Evolutionary conservation across 2,113 vertebrate genomes (phyloP).

Genomic region (Hirundichthys speculiger): DNA sequence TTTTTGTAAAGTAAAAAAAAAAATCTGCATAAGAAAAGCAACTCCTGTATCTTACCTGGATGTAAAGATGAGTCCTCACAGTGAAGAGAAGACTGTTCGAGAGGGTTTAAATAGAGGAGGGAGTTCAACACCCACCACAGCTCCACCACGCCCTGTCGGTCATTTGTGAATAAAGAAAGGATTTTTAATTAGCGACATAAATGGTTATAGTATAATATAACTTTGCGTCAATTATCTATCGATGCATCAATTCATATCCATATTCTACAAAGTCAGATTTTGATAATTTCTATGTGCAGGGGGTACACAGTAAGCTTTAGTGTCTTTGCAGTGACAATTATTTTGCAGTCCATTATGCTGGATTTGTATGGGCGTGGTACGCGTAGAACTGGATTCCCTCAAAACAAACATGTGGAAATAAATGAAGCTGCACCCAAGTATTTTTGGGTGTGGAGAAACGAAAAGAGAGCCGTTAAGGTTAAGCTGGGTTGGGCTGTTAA

Average conservation of each 20-base stretch:
- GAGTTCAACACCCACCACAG: neutral
- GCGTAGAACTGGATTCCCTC: neutral
- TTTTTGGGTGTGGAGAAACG: neutral
- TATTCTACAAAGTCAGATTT: neutral
- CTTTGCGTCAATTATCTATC: neutral
- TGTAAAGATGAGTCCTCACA: neutral
- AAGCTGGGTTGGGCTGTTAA: neutral
- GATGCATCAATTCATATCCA: neutral
- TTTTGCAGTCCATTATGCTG: neutral
- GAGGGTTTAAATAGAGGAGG: neutral
- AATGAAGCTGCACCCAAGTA: neutral
- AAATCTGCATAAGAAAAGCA: too few species aligned
- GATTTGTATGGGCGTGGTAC: neutral
- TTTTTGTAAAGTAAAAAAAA: neutral
- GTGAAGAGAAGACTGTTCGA: neutral
- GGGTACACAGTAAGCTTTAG: too few species aligned
- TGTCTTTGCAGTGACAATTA: neutral
- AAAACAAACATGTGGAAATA: neutral
- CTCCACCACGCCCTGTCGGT: neutral
- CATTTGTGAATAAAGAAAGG: neutral
- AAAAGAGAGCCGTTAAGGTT: neutral
- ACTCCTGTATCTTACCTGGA: slow-evolving; percentile 2
- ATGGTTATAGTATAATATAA: neutral
- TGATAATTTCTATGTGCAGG: neutral
- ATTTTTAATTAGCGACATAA: neutral